These are phyloP conservation scores for Odontomyia ornata DNA, from an alignment of 2,888 invertebrate species.

Conservation along the genomic window DNA sequence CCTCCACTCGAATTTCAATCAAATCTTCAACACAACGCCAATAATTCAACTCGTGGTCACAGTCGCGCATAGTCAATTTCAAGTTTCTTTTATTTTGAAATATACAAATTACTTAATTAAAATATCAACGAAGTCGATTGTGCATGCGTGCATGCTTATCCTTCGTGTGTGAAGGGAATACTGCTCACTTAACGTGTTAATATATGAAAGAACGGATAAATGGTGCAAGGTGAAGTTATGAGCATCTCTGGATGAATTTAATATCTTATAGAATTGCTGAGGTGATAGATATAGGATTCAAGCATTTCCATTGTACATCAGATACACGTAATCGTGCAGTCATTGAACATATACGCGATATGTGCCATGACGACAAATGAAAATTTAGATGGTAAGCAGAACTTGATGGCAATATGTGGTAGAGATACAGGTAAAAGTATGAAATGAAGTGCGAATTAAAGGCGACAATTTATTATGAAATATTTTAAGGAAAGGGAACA, in stretches of 20 bases:
- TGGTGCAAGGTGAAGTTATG: slow-evolving; percentile 21
- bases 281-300: too few species aligned
- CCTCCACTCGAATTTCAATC: slow-evolving; percentile 32
- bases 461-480: too few species aligned
- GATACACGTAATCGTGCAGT: slow-evolving; percentile 18
- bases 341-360: slow-evolving; percentile 27
- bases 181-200: not conserved
- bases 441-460: too few species aligned
- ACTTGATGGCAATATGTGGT: too few species aligned
- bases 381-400: slow-evolving; percentile 1
- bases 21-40: not conserved
- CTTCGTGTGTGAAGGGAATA: not conserved
- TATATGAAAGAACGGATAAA: slow-evolving; percentile 20
- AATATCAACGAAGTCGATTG: slow-evolving; percentile 52
- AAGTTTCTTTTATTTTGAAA: slow-evolving; percentile 47
- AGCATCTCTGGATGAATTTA: too few species aligned
- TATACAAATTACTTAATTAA: slow-evolving; percentile 55
- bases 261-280: too few species aligned
- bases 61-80: not conserved
- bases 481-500: too few species aligned
- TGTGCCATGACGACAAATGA: slow-evolving; percentile 41
- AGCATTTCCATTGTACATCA: not conserved
- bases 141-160: slow-evolving; percentile 33
- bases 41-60: slow-evolving; percentile 22
- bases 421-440: too few species aligned